phyloP scores from a whole-genome alignment of 2,113 vertebrate genomes.

The Leucopternis melanops region DNA sequence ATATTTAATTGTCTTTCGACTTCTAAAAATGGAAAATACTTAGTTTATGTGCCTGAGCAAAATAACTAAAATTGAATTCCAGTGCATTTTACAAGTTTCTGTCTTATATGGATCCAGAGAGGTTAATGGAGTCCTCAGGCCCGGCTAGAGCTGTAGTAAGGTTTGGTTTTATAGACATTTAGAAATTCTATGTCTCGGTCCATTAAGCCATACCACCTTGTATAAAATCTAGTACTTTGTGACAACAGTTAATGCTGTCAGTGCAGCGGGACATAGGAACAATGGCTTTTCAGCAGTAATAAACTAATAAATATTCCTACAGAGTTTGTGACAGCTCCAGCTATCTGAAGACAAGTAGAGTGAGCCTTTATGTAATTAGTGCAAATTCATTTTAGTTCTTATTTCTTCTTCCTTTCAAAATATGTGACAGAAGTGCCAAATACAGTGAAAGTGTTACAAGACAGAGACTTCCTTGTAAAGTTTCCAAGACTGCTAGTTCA shows the following conservation, averaged over 20 bases:
- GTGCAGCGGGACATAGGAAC: not conserved
- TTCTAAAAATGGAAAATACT: not conserved
- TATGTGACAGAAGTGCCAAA: slow-evolving; percentile 38
- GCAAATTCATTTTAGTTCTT: not conserved
- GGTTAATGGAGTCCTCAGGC: not conserved
- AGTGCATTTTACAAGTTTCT: not conserved
- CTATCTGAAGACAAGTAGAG: slow-evolving; percentile 34
- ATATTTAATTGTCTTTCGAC: not conserved
- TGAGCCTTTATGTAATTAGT: slow-evolving; percentile 47
- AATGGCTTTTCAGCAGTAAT: slow-evolving; percentile 36
- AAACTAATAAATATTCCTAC: slow-evolving; percentile 46
- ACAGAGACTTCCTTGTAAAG: not conserved
- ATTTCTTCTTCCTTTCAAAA: slow-evolving; percentile 23
- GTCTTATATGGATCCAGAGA: not conserved
- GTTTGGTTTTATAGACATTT: not conserved
- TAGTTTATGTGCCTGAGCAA: not conserved
- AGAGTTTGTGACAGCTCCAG: slow-evolving; percentile 40
- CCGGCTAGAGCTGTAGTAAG: not conserved
- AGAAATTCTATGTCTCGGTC: not conserved
- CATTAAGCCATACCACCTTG: not conserved
- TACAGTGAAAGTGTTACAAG: not conserved
- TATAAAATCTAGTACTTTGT: not conserved
- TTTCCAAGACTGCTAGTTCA: not conserved
- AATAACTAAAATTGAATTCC: not conserved
- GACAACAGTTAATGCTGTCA: slow-evolving; percentile 14